phyloP scores from a whole-genome alignment of 2,797 vertebrate genomes.

The Chrysocyon brachyurus region DNA sequence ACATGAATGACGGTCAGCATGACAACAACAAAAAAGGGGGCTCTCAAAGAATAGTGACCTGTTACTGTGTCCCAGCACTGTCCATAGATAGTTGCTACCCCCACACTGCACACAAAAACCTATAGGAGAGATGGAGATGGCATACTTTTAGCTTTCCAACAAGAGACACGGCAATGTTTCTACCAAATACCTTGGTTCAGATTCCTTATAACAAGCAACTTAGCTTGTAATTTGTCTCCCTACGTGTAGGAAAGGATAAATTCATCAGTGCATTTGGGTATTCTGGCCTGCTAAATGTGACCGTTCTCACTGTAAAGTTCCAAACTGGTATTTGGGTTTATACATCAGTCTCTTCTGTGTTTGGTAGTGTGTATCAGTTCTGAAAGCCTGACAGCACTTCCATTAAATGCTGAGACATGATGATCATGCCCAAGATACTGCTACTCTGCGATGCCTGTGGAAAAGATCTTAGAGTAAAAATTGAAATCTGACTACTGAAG shows the following conservation, averaged over 20 bases:
- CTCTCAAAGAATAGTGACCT: not conserved
- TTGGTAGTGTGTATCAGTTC: not conserved
- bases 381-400: conserved; percentile 16
- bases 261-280: not conserved
- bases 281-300: not conserved
- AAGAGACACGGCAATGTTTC: not conserved
- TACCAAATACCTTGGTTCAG: not conserved
- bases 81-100: not conserved
- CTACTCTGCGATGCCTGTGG: not conserved
- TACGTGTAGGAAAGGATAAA: not conserved
- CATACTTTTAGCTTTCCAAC: not conserved
- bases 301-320: not conserved
- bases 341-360: not conserved
- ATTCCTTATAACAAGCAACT: not conserved
- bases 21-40: not conserved
- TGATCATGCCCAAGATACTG: not conserved
- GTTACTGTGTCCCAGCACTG: not conserved
- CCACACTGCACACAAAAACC: not conserved
- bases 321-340: not conserved
- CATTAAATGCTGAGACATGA: not conserved
- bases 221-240: not conserved
- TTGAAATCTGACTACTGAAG: not conserved
- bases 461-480: conserved; percentile 37
- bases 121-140: not conserved
- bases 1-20: not conserved